Evolutionary conservation across 2,797 vertebrate genomes (phyloP).

Genomic region (Dallia pectoralis): DNA sequence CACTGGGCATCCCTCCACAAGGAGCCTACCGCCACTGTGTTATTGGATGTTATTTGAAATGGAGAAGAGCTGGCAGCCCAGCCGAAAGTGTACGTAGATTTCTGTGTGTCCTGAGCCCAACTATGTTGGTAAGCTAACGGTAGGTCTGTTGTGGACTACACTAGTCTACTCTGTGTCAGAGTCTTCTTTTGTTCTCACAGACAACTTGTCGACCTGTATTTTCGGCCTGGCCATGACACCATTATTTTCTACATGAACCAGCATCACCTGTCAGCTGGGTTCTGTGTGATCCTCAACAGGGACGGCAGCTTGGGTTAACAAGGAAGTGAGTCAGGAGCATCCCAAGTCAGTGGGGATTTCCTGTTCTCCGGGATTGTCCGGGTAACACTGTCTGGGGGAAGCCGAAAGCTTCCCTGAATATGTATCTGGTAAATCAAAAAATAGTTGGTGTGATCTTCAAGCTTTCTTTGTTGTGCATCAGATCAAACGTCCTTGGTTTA

Average conservation of each 20-base stretch:
- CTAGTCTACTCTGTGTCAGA: background rate
- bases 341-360: background rate
- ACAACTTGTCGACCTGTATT: slow-evolving; percentile 35
- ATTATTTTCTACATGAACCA: slow-evolving; percentile 47
- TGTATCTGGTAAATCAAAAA: background rate
- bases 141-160: slow-evolving; percentile 22
- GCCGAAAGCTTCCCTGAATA: background rate
- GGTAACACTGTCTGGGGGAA: slow-evolving; percentile 19
- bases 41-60: background rate
- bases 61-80: background rate
- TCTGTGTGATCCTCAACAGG: slow-evolving; percentile 39
- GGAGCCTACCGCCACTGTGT: background rate
- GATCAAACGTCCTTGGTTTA: background rate
- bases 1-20: background rate
- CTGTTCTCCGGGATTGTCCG: background rate
- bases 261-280: slow-evolving; percentile 52
- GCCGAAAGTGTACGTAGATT: background rate
- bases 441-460: slow-evolving; percentile 10
- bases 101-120: slow-evolving; percentile 10
- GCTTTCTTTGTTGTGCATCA: slow-evolving; percentile 25
- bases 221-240: slow-evolving; percentile 47
- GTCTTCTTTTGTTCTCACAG: slow-evolving; percentile 17
- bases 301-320: slow-evolving; percentile 31
- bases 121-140: background rate
- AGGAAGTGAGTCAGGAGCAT: slow-evolving; percentile 28